Conservation (phyloP, 2,113 vertebrate genomes). For the Neotragus pygmaeus region DNA sequence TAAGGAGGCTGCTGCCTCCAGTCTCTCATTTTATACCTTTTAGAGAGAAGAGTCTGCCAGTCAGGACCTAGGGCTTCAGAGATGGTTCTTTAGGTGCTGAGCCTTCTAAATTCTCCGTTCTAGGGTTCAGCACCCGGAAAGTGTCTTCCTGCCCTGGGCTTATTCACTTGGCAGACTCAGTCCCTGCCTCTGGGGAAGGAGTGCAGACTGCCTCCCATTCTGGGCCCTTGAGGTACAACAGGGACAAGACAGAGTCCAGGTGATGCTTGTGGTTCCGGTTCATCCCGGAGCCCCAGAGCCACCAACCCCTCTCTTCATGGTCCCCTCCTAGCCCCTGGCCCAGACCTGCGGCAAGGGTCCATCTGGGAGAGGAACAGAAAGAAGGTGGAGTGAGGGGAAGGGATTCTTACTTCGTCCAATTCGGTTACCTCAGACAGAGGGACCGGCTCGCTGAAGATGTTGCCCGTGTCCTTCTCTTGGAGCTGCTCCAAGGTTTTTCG, state of each 20-base stretch:
- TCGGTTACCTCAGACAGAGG: constrained; percentile 97
- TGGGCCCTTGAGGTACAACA: constrained; percentile 33
- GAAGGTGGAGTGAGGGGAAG: constrained; percentile 80
- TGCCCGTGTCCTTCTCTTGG: constrained; percentile 97
- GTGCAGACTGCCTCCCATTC: constrained; percentile 44
- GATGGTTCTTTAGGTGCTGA: constrained; percentile 57
- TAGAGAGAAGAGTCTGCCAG: constrained; percentile 56
- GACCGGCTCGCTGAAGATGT: constrained; percentile 98
- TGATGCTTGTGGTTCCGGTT: constrained; percentile 28
- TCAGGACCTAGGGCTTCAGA: constrained; percentile 59
- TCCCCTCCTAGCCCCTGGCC: background rate
- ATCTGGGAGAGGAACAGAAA: constrained; percentile 71
- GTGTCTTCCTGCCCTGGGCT: constrained; percentile 55
- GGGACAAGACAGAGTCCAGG: constrained; percentile 55
- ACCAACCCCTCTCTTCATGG: background rate
- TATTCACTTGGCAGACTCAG: constrained; percentile 54
- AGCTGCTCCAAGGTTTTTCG: constrained; percentile 95
- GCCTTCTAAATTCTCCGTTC: constrained; percentile 49
- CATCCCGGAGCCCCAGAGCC: background rate
- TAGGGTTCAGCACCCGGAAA: constrained; percentile 52
- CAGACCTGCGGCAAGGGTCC: constrained; percentile 48
- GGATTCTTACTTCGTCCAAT: constrained; percentile 89
- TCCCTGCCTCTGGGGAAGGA: constrained; percentile 59
- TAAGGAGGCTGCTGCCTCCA: background rate
- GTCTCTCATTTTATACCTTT: constrained; percentile 56